Evolutionary conservation across 1,140 invertebrate genomes (phyloP).

Genomic region (Drosophila varians): DNA sequence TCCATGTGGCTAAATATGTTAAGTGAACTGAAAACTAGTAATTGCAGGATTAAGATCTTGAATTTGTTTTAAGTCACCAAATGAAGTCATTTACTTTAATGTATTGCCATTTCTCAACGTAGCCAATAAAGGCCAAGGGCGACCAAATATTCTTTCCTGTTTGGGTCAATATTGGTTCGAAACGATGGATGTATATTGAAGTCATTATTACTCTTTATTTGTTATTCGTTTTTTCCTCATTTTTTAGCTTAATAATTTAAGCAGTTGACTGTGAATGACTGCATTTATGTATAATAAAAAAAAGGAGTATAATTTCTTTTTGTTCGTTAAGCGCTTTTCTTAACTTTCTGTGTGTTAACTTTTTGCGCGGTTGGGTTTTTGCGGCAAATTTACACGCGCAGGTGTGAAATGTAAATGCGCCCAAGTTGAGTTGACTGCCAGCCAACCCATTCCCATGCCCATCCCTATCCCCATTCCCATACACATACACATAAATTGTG

Average conservation of each 20-base stretch:
- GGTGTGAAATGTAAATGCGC: constrained; percentile 77
- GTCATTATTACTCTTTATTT: background rate
- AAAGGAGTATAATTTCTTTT: constrained; percentile 45
- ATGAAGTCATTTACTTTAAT: too few species aligned
- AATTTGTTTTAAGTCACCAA: too few species aligned
- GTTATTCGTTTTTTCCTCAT: background rate
- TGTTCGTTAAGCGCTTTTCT: constrained; percentile 52
- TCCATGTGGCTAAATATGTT: background rate
- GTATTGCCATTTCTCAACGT: too few species aligned
- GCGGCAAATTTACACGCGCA: constrained; percentile 52
- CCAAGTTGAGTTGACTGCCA: constrained; percentile 52
- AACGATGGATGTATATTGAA: too few species aligned
- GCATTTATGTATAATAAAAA: constrained; percentile 51
- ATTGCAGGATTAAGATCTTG: too few species aligned
- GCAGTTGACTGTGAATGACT: background rate
- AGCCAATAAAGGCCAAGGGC: too few species aligned
- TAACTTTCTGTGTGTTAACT: constrained; percentile 66
- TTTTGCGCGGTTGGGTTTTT: constrained; percentile 50
- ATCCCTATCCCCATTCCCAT: too few species aligned
- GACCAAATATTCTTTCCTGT: too few species aligned
- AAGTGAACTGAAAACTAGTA: background rate
- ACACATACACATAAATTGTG: constrained; percentile 12
- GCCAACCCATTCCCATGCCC: constrained; percentile 13
- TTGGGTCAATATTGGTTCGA: too few species aligned
- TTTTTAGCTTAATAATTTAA: constrained; percentile 30